Conservation (phyloP, 2,888 invertebrate species). For the Pollenia angustigena region DNA sequence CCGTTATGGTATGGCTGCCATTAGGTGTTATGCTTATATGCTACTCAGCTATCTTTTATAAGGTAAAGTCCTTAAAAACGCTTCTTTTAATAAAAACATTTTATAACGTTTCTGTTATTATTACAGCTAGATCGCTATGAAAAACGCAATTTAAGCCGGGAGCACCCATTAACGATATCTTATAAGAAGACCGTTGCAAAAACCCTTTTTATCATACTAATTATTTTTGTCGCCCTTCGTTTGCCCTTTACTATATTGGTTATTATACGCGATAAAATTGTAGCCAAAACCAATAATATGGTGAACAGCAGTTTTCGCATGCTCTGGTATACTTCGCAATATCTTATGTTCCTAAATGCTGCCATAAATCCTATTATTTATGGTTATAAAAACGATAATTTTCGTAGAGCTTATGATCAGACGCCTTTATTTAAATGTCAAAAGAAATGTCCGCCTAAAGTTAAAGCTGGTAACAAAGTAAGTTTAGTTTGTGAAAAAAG, state of each 20-base stretch:
- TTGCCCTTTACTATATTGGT: constrained; percentile 90
- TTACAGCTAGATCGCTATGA: constrained; percentile 88
- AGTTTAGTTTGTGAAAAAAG: background rate
- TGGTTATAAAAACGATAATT: constrained; percentile 89
- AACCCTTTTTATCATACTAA: constrained; percentile 89
- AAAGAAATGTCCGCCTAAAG: constrained; percentile 64
- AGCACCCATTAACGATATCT: constrained; percentile 87
- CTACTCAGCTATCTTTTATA: constrained; percentile 89
- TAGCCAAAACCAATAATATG: constrained; percentile 72
- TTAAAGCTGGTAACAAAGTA: constrained; percentile 9
- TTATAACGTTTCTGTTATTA: background rate
- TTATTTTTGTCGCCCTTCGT: constrained; percentile 88
- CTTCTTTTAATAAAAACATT: background rate
- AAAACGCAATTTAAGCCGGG: constrained; percentile 86
- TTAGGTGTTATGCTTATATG: constrained; percentile 89
- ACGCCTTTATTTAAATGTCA: constrained; percentile 84
- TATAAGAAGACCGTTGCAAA: constrained; percentile 89
- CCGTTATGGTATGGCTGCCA: constrained; percentile 91
- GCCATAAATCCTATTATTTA: constrained; percentile 92
- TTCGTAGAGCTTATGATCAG: constrained; percentile 87
- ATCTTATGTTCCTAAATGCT: constrained; percentile 89
- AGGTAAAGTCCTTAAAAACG: constrained; percentile 83
- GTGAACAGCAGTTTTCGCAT: constrained; percentile 85
- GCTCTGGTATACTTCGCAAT: constrained; percentile 89
- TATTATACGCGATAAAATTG: constrained; percentile 85